Conservation (phyloP, 2,113 vertebrate species). For the Phylloscopus trochilus region DNA sequence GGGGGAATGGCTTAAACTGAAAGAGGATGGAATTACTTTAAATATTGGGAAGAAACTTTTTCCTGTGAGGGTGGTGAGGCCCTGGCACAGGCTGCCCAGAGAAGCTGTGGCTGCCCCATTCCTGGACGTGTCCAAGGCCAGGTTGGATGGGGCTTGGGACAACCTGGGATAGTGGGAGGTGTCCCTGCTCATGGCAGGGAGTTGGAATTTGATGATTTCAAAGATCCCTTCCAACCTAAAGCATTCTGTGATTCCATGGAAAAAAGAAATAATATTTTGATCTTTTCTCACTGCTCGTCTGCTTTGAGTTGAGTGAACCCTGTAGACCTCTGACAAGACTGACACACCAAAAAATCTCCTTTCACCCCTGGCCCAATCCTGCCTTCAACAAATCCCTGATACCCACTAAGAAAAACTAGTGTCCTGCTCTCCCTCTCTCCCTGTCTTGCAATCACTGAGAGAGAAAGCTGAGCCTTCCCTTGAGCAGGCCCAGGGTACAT, state of each 20-base stretch:
- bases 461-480: background rate
- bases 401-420: background rate
- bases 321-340: background rate
- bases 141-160: accelerated
- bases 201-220: background rate
- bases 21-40: background rate
- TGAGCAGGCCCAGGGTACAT: background rate
- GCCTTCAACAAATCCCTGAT: background rate
- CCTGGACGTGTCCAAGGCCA: background rate
- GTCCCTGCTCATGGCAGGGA: background rate
- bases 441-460: background rate
- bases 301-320: background rate
- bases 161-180: too few relatives aligned
- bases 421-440: background rate
- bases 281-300: background rate
- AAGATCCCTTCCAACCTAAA: background rate
- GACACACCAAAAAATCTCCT: background rate
- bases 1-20: background rate
- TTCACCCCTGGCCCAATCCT: background rate
- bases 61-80: accelerated
- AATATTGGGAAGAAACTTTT: background rate
- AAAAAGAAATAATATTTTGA: background rate
- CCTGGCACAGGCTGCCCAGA: background rate
- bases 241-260: background rate
- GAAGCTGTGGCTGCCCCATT: background rate